phyloP scores from a whole-genome alignment of 2,797 vertebrate genomes.

The Eupleurogrammus muticus region DNA sequence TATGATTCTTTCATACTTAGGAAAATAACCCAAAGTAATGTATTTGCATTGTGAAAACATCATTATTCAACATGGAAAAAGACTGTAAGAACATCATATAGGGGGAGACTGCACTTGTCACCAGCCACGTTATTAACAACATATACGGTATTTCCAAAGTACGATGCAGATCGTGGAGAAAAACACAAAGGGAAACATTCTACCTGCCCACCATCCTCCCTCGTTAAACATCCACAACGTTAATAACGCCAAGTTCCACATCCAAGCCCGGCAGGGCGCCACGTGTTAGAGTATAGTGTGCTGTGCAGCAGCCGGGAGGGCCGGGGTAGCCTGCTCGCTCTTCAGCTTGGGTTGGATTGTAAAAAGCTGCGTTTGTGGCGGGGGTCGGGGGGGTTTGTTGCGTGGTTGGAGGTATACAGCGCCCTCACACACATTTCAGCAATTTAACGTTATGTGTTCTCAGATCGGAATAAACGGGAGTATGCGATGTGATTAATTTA shows the following conservation, averaged over 20 bases:
- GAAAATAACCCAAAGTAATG: neutral
- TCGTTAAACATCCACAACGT: constrained; percentile 75
- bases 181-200: constrained; percentile 69
- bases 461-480: constrained; percentile 30
- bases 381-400: constrained; percentile 26
- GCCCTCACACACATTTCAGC: constrained; percentile 52
- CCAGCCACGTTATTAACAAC: constrained; percentile 56
- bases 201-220: constrained; percentile 69
- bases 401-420: constrained; percentile 46
- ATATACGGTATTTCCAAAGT: constrained; percentile 59
- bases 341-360: constrained; percentile 65
- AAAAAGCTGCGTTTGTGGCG: constrained; percentile 34
- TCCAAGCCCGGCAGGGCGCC: constrained; percentile 71
- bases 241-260: constrained; percentile 74
- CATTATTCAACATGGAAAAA: constrained; percentile 27
- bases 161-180: constrained; percentile 49
- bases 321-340: constrained; percentile 52
- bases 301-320: constrained; percentile 77
- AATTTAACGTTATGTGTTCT: constrained; percentile 56
- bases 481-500: constrained; percentile 41
- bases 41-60: neutral
- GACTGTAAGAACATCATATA: constrained; percentile 23
- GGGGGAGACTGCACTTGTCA: constrained; percentile 26
- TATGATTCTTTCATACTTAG: too few species aligned
- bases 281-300: constrained; percentile 67